Evolutionary conservation across 2,797 vertebrate species (phyloP), one percentile per base, ranked within the genome.

Genomic region (Momotus momota): DNA sequence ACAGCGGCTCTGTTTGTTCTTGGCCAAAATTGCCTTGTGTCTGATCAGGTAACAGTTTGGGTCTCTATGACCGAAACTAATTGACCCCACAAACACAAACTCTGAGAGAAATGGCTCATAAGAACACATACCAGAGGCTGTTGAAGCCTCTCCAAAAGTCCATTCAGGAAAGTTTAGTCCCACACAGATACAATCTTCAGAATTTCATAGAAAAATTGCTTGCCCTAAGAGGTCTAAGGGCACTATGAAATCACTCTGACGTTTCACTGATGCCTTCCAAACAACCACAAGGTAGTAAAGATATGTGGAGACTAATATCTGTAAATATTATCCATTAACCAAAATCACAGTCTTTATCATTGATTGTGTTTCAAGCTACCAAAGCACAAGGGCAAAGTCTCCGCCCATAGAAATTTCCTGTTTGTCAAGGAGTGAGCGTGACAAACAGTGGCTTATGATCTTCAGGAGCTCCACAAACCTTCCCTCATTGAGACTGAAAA

Each of bases 241-340:
- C 40, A 60, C 54, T 51, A 15, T 40, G 48, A 78, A 92, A 69
- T 89, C 48, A 33, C 26, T 74, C 38, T 48, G 55, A 66, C 46
- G 72, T 16, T 54, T 66, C 10, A 16, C 46, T 5, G 1, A 22
- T 41, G 40, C 62, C 83, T 90, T 83, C 64, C 66, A 91, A 81
- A 71, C 62, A 78, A 54, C 43, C 1, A 3, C 60, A 58, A 38
- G 67, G 40, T 5, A 73, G 43, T 40, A 66, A 82, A 85, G 51
- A 81, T 62, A 70, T 1, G 38, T 0, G 0, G 15, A 81, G 38
- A 6, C 33, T 33, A 55, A 9, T n/a, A 81, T 21, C 48, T 66
- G 49, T 64, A 90, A 88, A 78, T 75, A 89, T 88, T 93, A 90
- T 29, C 65, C n/a, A 86, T 93, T 96, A 96, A 94, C 89, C 1